Base-by-base conservation (phyloP, 2,888 invertebrate genomes). In the Dendrolimus houi region DNA sequence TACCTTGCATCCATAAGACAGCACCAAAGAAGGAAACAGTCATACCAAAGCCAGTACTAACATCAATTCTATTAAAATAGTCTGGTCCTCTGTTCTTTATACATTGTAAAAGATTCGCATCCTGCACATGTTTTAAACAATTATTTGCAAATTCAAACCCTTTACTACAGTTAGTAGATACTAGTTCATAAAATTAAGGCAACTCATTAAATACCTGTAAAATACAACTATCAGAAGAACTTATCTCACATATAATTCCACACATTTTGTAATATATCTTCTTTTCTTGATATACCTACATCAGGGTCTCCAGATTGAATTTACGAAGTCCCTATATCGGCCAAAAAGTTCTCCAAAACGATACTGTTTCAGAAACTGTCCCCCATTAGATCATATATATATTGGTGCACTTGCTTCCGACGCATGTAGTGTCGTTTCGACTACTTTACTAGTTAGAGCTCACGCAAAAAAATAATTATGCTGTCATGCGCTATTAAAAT, bases 1-100 rank as follows among this genome's bases (percentile, higher is more conserved):
- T 60, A 3, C 98, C 98, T 86, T 98, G 96, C 81, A 96, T 94
- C 95, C 98, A 97, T 55, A 98, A 86, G 8, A 98, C 95, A 63
- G 92, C 86, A 9, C 92, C 92, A 74, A 88, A 86, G 81, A 79
- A 85, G 68, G 66, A 86, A 70, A 67, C 71, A 56, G 60, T 77
- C 14, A 70, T 54, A 52, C 67, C 63, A 7, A 73, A 58, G 47
- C 64, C 63, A 52, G 71, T 41, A 56, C 57, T 55, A 9, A 86
- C 54, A 63, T 74, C 74, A 70, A 80, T 53, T 56, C 59, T 59
- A 66, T 74, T 58, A 54, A 64, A 57, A 60, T 69, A 71, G 71
- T 94, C 91, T 1, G 94, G 94, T 0, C 94, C 94, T 74, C 94
- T 86, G 42, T 91, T 87, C 60, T 70, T 68, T 58, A 94, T 82